These are phyloP conservation scores for Cherax destructor DNA, from an alignment of 1,140 invertebrate genomes.

Conservation along the genomic window DNA sequence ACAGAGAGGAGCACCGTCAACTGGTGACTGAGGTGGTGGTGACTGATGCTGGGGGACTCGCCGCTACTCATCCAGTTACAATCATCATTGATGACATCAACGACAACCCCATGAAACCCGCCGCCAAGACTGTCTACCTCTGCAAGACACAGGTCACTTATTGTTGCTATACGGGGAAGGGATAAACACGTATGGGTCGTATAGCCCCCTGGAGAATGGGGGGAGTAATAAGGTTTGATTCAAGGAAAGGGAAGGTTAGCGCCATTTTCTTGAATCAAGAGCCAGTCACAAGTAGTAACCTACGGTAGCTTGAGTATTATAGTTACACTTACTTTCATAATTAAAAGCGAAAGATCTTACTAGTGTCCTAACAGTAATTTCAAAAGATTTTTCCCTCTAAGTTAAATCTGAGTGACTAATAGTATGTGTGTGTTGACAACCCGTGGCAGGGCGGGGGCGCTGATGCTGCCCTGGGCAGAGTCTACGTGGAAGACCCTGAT, in stretches of 20 bases:
- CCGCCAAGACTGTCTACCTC: not conserved
- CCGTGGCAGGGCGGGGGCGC: conserved; percentile 18
- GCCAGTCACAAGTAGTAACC: too few relatives aligned
- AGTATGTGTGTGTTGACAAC: not conserved
- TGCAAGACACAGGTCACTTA: conserved; percentile 33
- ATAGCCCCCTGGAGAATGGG: too few relatives aligned
- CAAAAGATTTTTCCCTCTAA: too few relatives aligned
- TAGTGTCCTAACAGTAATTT: too few relatives aligned
- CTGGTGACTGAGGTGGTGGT: conserved; percentile 21
- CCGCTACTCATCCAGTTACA: not conserved
- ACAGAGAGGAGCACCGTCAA: not conserved
- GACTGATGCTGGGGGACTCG: not conserved
- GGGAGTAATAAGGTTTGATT: too few relatives aligned
- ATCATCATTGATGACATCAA: conserved; percentile 11
- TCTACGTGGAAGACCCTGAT: conserved; percentile 42
- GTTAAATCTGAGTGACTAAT: too few relatives aligned
- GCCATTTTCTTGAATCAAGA: too few relatives aligned
- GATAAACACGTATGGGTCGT: too few relatives aligned
- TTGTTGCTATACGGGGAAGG: not conserved
- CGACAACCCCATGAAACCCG: conserved; percentile 34
- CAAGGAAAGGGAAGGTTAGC: too few relatives aligned
- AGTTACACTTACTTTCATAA: too few relatives aligned
- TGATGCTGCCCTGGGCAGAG: conserved; percentile 17
- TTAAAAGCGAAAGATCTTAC: too few relatives aligned
- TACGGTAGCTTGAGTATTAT: too few relatives aligned